Percentiles rank a stretch among this genome's conserved stretches.
phyloP scores from a whole-genome alignment of 2,113 vertebrate species.

The Platysteira castanea region DNA sequence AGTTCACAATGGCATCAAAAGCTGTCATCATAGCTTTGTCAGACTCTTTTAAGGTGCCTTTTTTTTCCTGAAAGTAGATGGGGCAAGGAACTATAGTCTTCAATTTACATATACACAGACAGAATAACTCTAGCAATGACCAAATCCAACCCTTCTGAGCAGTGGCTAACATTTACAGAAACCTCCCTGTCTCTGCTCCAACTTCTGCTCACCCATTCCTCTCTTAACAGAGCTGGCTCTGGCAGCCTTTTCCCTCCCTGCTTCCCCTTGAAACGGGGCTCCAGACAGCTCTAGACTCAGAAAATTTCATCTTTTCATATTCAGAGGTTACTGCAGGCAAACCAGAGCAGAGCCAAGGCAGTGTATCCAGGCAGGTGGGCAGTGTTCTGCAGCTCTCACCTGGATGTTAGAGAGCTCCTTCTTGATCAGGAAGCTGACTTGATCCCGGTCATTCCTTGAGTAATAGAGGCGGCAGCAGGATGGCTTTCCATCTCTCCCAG shows the following conservation, averaged over 20 bases:
- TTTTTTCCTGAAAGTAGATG: conserved; percentile 78
- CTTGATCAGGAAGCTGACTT: conserved; percentile 88
- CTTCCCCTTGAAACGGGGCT: background rate
- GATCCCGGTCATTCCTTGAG: conserved; percentile 84
- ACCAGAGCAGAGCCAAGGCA: background rate
- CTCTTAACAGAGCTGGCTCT: background rate
- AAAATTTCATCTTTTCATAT: background rate
- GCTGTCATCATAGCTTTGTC: conserved; percentile 83
- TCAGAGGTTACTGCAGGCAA: background rate
- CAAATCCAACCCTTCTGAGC: background rate
- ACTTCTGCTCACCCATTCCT: background rate
- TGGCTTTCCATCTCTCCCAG: conserved; percentile 90
- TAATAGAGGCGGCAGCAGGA: conserved; percentile 93
- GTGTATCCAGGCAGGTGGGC: background rate
- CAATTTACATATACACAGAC: background rate
- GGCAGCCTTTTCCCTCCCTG: background rate
- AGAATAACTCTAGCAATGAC: background rate
- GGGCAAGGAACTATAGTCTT: background rate
- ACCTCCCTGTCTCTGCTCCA: background rate
- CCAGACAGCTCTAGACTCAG: background rate
- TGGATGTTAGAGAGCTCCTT: conserved; percentile 84
- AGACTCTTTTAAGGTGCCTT: conserved; percentile 79
- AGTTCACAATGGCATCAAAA: conserved; percentile 89
- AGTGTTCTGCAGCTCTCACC: conserved; percentile 60
- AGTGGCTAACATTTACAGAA: background rate